A percentile compares a stretch with the other conserved stretches of the same genome.
These are phyloP conservation scores for Chaitophorus viminalis DNA, from an alignment of 2,888 invertebrate genomes.

Conservation along the genomic window DNA sequence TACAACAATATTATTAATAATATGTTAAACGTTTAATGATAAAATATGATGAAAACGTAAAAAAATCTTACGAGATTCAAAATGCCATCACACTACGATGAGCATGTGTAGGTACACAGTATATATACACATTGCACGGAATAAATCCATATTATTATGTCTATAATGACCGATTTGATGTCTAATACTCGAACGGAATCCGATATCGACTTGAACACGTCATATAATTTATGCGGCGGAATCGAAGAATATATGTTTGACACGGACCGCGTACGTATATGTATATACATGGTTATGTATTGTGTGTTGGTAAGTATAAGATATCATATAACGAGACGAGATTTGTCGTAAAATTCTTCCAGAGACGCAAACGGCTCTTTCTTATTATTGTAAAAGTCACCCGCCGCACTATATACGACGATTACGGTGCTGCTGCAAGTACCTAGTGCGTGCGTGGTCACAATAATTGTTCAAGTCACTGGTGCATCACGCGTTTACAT, in stretches of 20 bases:
- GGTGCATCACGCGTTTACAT: not conserved
- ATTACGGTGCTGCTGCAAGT: not conserved
- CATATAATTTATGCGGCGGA: not conserved
- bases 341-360: not conserved
- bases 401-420: not conserved
- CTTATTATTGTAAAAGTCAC: not conserved
- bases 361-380: not conserved
- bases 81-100: not conserved
- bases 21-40: too few species aligned
- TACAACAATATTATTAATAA: too few species aligned
- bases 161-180: too few species aligned
- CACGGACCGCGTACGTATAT: not conserved
- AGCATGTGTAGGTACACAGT: too few species aligned
- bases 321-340: too few species aligned
- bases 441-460: not conserved
- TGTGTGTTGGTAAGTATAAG: too few species aligned
- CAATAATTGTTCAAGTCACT: not conserved
- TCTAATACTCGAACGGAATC: slow-evolving; percentile 6
- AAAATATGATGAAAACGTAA: not conserved
- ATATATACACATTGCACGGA: too few species aligned
- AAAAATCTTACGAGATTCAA: not conserved
- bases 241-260: not conserved
- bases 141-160: too few species aligned
- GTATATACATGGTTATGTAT: not conserved
- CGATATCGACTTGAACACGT: not conserved